Evolutionary conservation across 2,888 invertebrate species (phyloP).

Genomic region (Leptinotarsa tumamoca): DNA sequence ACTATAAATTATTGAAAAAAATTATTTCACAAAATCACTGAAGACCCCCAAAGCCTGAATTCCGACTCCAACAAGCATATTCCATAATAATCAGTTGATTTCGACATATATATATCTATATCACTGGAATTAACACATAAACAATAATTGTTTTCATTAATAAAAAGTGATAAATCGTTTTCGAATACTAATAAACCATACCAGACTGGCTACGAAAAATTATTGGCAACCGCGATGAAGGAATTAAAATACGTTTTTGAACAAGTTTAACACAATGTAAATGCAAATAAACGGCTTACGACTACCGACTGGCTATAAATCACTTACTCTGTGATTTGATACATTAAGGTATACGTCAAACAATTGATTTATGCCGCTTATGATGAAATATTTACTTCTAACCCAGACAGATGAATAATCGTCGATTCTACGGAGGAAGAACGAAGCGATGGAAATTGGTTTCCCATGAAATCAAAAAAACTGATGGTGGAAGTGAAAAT

Average conservation of each 20-base stretch:
- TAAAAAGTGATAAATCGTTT: conserved; percentile 38
- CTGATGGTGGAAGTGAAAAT: too few species aligned
- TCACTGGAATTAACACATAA: conserved; percentile 34
- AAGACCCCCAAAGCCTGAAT: background rate
- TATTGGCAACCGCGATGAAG: conserved; percentile 55
- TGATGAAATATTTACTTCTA: conserved; percentile 65
- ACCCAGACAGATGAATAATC: conserved; percentile 52
- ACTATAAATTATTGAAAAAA: too few species aligned
- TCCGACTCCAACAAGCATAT: background rate
- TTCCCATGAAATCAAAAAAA: too few species aligned
- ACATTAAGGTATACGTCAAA: conserved; percentile 65
- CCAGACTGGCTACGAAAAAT: conserved; percentile 23
- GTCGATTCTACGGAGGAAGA: conserved; percentile 20
- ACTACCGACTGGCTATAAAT: conserved; percentile 65
- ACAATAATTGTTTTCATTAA: conserved; percentile 35
- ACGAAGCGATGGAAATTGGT: background rate
- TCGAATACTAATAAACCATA: conserved; percentile 31
- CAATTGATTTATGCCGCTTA: conserved; percentile 59
- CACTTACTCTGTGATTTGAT: conserved; percentile 67
- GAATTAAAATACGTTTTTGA: conserved; percentile 63
- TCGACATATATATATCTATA: conserved; percentile 25
- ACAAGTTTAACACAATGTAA: conserved; percentile 66
- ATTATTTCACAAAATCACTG: too few species aligned
- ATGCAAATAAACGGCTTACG: conserved; percentile 67
- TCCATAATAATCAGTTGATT: conserved; percentile 21